phyloP scores from a whole-genome alignment of 2,888 invertebrate genomes.

The Phasia obesa region DNA sequence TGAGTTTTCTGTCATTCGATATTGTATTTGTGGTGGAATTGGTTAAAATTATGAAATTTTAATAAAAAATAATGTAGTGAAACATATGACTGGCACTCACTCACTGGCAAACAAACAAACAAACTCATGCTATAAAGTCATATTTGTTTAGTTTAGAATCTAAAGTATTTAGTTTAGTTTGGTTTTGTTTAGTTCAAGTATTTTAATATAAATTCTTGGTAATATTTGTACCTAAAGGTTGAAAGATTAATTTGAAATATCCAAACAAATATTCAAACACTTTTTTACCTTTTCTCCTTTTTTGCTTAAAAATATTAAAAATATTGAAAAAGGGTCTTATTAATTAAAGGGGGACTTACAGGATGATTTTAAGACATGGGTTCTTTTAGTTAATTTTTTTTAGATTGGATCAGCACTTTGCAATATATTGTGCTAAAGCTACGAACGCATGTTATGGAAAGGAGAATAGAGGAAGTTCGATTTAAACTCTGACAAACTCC shows the following conservation, averaged over 20 bases:
- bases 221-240: conserved; percentile 27
- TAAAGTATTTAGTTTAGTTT: conserved; percentile 27
- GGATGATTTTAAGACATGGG: no score
- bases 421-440: no score
- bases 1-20: conserved; percentile 57
- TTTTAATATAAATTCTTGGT: conserved; percentile 22
- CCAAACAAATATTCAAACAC: neutral
- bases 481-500: no score
- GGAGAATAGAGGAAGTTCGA: no score
- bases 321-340: no score
- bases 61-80: conserved; percentile 30
- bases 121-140: neutral
- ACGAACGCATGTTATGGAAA: no score
- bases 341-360: no score
- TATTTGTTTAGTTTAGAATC: conserved; percentile 28
- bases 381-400: no score
- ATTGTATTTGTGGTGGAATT: conserved; percentile 68
- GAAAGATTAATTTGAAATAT: conserved; percentile 21
- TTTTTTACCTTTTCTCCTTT: neutral
- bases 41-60: conserved; percentile 70
- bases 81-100: neutral
- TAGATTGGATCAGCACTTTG: no score
- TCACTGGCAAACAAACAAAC: neutral
- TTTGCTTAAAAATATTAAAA: no score
- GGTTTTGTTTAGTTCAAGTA: conserved; percentile 5